phyloP scores from a whole-genome alignment of 2,888 invertebrate species.

The Oscheius sp. region DNA sequence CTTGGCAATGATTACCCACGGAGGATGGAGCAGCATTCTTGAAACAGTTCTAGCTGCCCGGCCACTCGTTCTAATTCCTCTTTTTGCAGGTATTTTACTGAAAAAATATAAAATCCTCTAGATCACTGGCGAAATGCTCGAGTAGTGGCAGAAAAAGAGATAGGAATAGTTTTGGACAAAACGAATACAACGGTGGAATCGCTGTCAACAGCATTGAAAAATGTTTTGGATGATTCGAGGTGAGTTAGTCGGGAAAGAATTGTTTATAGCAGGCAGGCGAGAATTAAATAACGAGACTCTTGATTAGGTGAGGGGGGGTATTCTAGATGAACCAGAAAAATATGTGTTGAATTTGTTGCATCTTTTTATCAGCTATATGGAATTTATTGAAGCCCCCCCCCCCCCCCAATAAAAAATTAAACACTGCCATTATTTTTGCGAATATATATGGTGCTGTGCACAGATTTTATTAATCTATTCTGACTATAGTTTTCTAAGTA shows the following conservation, averaged over 20 bases:
- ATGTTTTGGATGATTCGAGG: not conserved
- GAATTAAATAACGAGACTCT: too few relatives aligned
- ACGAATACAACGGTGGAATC: constrained; percentile 38
- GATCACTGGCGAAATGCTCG: constrained; percentile 62
- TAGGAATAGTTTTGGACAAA: constrained; percentile 59
- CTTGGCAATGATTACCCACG: constrained; percentile 61
- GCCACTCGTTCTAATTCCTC: constrained; percentile 64
- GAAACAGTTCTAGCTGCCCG: constrained; percentile 53
- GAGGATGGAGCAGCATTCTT: constrained; percentile 63
- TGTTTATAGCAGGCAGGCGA: too few relatives aligned
- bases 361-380: too few relatives aligned
- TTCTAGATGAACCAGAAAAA: too few relatives aligned
- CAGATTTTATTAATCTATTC: too few relatives aligned
- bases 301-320: too few relatives aligned
- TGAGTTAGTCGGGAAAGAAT: not conserved
- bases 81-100: constrained; percentile 57
- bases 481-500: too few relatives aligned
- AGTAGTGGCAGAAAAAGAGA: constrained; percentile 49
- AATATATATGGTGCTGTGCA: too few relatives aligned
- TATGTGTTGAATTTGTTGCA: too few relatives aligned
- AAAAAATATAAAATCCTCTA: constrained; percentile 59
- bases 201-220: not conserved
- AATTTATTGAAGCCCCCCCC: too few relatives aligned
- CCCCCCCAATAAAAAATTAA: too few relatives aligned
- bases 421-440: too few relatives aligned